phyloP scores from a whole-genome alignment of 2,113 vertebrate species.

The Odontesthes bonariensis region DNA sequence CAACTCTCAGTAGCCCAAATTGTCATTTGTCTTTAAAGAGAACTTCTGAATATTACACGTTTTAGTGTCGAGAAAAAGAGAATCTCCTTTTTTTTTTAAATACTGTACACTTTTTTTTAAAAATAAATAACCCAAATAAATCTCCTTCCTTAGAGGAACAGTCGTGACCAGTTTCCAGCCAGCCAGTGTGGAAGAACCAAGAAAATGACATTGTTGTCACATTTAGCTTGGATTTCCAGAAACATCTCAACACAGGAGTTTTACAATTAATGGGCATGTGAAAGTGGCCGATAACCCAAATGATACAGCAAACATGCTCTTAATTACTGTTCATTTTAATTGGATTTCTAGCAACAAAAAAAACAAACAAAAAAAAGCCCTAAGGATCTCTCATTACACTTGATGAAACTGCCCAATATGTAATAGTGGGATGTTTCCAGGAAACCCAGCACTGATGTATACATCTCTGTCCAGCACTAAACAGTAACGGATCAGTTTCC shows the following conservation, averaged over 20 bases:
- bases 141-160: constrained; percentile 90
- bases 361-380: background rate
- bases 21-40: constrained; percentile 88
- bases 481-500: constrained; percentile 94
- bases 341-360: background rate
- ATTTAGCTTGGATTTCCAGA: constrained; percentile 51
- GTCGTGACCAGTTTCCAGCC: constrained; percentile 91
- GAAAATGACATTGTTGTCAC: constrained; percentile 61
- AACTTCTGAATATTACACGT: constrained; percentile 82
- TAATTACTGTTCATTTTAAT: background rate
- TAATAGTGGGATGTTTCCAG: constrained; percentile 53
- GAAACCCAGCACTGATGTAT: constrained; percentile 62
- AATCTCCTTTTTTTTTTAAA: constrained; percentile 90
- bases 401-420: constrained; percentile 28
- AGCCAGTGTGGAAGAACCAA: constrained; percentile 88
- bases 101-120: constrained; percentile 94
- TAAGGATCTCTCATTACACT: constrained; percentile 16
- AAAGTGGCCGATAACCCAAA: background rate
- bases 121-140: constrained; percentile 99
- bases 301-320: background rate
- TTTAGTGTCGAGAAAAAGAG: constrained; percentile 92
- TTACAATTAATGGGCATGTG: constrained; percentile 77
- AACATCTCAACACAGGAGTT: constrained; percentile 78
- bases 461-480: constrained; percentile 67
- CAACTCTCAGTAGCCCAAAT: constrained; percentile 98